A percentile compares a stretch with the other conserved stretches of the same genome.
Conservation (phyloP, 2,888 invertebrate genomes). For the Watsonalla binaria region DNA sequence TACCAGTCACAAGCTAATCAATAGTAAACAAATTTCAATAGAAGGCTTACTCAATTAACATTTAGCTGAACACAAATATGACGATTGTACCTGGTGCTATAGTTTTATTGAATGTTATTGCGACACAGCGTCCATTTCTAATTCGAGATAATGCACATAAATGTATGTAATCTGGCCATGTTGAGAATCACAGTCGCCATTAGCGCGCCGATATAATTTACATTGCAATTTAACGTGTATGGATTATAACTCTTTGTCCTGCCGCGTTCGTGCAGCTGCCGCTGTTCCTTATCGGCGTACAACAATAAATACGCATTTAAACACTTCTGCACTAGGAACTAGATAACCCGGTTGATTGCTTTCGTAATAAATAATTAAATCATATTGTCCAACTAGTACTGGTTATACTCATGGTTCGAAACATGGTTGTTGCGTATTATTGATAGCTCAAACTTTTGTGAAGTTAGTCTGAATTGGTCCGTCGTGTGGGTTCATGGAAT, state of each 20-base stretch:
- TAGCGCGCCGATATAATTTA: slow-evolving; percentile 42
- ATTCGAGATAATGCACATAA: slow-evolving; percentile 58
- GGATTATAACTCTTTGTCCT: slow-evolving; percentile 68
- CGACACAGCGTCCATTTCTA: slow-evolving; percentile 49
- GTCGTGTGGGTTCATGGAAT: too few species aligned
- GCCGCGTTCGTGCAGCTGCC: slow-evolving; percentile 62
- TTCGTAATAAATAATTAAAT: slow-evolving; percentile 33
- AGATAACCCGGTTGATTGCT: slow-evolving; percentile 52
- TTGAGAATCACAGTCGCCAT: slow-evolving; percentile 37
- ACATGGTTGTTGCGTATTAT: slow-evolving; percentile 11
- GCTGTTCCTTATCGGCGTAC: slow-evolving; percentile 58
- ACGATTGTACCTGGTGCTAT: slow-evolving; percentile 2
- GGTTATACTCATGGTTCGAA: too few species aligned
- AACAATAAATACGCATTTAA: slow-evolving; percentile 67
- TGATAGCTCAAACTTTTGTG: slow-evolving; percentile 7
- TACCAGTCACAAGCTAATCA: not conserved
- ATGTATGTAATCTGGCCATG: slow-evolving; percentile 42
- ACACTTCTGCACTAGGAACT: slow-evolving; percentile 51
- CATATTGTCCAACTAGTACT: not conserved
- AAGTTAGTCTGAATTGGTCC: too few species aligned
- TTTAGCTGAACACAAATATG: not conserved
- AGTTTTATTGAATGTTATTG: slow-evolving; percentile 31
- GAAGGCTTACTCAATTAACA: too few species aligned
- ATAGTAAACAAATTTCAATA: too few species aligned
- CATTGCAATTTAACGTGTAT: slow-evolving; percentile 51